Percentiles rank a stretch among this genome's conserved stretches.
These are phyloP conservation scores for Chionoecetes opilio DNA, from an alignment of 1,140 invertebrate species.

Conservation along the genomic window DNA sequence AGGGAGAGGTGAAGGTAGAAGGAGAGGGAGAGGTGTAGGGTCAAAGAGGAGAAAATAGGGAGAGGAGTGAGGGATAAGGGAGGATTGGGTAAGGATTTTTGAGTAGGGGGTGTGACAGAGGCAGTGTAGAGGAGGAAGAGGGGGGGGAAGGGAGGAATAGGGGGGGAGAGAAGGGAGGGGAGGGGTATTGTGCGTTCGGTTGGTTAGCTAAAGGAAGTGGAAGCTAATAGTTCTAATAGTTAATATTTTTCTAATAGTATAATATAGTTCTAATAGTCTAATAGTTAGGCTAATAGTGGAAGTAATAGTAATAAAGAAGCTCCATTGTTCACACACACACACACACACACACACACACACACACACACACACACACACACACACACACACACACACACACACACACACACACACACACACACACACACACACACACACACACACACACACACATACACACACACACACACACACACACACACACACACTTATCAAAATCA, in stretches of 20 bases:
- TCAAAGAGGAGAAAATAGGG: not conserved
- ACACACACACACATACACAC: not conserved
- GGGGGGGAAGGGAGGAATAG: not conserved
- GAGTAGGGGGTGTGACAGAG: not conserved
- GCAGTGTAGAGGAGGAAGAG: not conserved
- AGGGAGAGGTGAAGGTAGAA: not conserved
- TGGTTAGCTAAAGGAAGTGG: too few relatives aligned
- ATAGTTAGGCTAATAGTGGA: too few relatives aligned
- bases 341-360: too few relatives aligned
- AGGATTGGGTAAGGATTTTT: not conserved
- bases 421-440: too few relatives aligned
- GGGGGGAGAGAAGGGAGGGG: not conserved
- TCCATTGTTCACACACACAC: too few relatives aligned
- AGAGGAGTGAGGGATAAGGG: not conserved
- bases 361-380: too few relatives aligned
- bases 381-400: too few relatives aligned
- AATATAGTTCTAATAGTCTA: too few relatives aligned
- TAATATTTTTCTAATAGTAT: too few relatives aligned
- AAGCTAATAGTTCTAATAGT: too few relatives aligned
- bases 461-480: constrained; percentile 27
- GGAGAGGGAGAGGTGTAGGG: not conserved
- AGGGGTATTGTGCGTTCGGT: not conserved
- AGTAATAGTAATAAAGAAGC: too few relatives aligned
- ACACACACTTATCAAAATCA: not conserved
- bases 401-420: too few relatives aligned